Evolutionary conservation across 1,140 invertebrate species (phyloP), one percentile per base, ranked within the genome.

Genomic region (Musca vetustissima): DNA sequence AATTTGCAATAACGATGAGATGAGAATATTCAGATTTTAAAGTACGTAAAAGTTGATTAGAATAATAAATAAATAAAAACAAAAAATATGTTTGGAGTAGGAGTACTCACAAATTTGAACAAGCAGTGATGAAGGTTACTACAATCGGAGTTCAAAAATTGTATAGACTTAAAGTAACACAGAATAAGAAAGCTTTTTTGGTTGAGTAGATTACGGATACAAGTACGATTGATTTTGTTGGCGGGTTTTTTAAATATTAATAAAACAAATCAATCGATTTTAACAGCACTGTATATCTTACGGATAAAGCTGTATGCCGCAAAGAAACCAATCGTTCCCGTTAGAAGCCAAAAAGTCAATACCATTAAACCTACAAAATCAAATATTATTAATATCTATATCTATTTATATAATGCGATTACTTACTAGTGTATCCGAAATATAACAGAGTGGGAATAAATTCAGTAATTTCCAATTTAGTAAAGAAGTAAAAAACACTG

Each of bases 311-410:
- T 90, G 81, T 98, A 98, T 9, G 97, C 94, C 50, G 96, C 94
- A 82, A 96, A 98, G 84, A 99, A 99, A 71, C 97, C 97, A 80
- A 99, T 96, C 24, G 96, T 98, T 68, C 96, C 97, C 32, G 97
- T 98, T 24, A 98, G 85, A 67, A 99, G 85, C 96, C 95, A 98
- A 84, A 98, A 98, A 19, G 97, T 98, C 55, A 98, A 85, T 14
- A 97, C 96, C 93, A 99, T 98, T 2, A 99, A 85, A 67, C 90
- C 88, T 88, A 76, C 19, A 55, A 52, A 9, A 22, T 11, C 48
- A 49, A 52, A 61, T 28, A 19, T 43, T 21, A n/a, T 4, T 28
- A 28, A 28, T n/a, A 28, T 8, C 70, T 17, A 48, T 15, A 19
- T n/a, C 6, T 19, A 52, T 19, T 9, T 6, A 17, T 13, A 21